Percentiles rank a stretch among this genome's conserved stretches.
Conservation (phyloP, 2,797 vertebrate genomes). For the Rhabdophis nuchalis region DNA sequence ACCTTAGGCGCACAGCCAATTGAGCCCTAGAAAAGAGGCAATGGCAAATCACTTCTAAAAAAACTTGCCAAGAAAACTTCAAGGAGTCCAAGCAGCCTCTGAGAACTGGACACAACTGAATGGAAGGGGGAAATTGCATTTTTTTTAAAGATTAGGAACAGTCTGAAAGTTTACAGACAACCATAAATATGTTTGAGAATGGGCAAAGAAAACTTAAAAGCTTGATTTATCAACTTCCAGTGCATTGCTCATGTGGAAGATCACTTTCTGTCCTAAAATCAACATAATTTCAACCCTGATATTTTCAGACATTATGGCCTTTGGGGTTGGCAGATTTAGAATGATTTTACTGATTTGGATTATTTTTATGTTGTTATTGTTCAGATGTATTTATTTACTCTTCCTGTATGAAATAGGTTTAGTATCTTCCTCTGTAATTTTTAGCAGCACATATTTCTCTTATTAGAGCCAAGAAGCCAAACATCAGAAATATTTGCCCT, state of each 20-base stretch:
- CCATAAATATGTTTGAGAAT: background rate
- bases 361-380: background rate
- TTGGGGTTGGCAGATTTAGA: background rate
- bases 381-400: background rate
- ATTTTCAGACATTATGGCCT: background rate
- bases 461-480: conserved; percentile 44
- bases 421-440: conserved; percentile 43
- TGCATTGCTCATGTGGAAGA: background rate
- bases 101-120: background rate
- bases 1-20: background rate
- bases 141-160: background rate
- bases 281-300: background rate
- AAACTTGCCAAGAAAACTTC: background rate
- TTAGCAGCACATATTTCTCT: conserved; percentile 53
- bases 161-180: background rate
- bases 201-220: conserved; percentile 4
- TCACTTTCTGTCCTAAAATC: background rate
- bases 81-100: background rate
- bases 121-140: background rate
- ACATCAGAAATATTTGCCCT: conserved; percentile 62
- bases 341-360: background rate
- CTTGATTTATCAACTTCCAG: conserved; percentile 11
- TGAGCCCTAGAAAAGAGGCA: background rate
- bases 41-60: background rate
- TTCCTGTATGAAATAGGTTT: conserved; percentile 31